These are phyloP conservation scores for Gymnothorax reevesii DNA, from an alignment of 2,797 vertebrate species.

Conservation along the genomic window DNA sequence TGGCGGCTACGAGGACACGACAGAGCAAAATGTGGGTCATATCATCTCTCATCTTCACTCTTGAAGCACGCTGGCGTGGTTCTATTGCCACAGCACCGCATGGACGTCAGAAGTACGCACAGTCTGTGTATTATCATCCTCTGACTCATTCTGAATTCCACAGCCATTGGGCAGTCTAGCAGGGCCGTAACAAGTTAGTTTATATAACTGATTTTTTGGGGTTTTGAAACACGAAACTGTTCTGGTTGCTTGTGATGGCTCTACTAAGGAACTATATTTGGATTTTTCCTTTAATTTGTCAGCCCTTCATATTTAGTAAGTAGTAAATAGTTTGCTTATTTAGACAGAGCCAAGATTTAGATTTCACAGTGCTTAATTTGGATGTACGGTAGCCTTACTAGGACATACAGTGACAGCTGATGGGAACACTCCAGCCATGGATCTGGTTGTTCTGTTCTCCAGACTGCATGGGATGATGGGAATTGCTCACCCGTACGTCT, in stretches of 20 bases:
- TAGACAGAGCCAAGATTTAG: not conserved
- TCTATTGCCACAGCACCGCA: not conserved
- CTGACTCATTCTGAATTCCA: not conserved
- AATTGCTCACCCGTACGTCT: not conserved
- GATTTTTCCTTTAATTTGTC: too few species aligned
- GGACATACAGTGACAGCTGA: not conserved
- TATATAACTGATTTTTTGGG: not conserved
- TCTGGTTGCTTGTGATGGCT: not conserved
- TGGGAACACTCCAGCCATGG: not conserved
- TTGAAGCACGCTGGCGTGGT: not conserved
- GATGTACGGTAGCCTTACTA: not conserved
- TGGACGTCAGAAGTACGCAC: not conserved
- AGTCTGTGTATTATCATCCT: not conserved
- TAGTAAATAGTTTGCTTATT: too few species aligned
- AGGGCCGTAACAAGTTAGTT: not conserved
- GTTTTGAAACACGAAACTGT: not conserved
- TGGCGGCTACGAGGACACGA: not conserved
- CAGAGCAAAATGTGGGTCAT: not conserved
- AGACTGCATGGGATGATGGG: not conserved
- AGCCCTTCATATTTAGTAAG: too few species aligned
- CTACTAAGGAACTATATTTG: not conserved
- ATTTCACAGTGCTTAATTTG: not conserved
- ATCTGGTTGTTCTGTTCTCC: not conserved
- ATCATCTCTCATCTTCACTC: not conserved
- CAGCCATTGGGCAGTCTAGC: not conserved